Conservation (phyloP, 2,888 invertebrate species). For the Nebria brevicollis region DNA sequence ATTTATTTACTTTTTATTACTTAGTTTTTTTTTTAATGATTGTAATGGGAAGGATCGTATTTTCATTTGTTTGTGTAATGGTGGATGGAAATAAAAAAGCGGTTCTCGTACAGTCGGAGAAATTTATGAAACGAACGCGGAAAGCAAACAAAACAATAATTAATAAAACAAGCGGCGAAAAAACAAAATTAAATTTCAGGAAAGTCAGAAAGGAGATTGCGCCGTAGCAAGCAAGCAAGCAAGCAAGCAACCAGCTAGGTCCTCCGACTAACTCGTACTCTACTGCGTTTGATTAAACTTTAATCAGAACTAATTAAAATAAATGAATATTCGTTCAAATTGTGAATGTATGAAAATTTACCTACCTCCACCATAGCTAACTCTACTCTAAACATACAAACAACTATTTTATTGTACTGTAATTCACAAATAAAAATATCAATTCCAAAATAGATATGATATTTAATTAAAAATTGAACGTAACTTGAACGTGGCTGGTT, state of each 20-base stretch:
- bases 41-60: not conserved
- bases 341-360: constrained; percentile 12
- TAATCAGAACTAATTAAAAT: constrained; percentile 59
- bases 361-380: not conserved
- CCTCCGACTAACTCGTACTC: constrained; percentile 44
- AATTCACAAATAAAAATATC: too few species aligned
- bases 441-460: too few species aligned
- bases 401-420: too few species aligned
- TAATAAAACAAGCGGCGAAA: constrained; percentile 43
- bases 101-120: not conserved
- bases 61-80: not conserved
- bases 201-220: constrained; percentile 16
- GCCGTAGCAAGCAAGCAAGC: not conserved
- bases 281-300: constrained; percentile 61
- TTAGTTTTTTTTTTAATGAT: too few species aligned
- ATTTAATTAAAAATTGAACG: not conserved
- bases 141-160: constrained; percentile 49
- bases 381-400: not conserved
- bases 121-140: constrained; percentile 37
- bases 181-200: constrained; percentile 43
- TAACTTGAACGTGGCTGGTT: not conserved
- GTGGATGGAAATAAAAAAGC: not conserved
- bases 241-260: constrained; percentile 31
- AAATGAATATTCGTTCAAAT: constrained; percentile 62
- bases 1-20: too few species aligned